Percentiles rank a stretch among this genome's conserved stretches.
These are phyloP conservation scores for Thymelicus sylvestris DNA, from an alignment of 2,888 invertebrate species.

Conservation along the genomic window DNA sequence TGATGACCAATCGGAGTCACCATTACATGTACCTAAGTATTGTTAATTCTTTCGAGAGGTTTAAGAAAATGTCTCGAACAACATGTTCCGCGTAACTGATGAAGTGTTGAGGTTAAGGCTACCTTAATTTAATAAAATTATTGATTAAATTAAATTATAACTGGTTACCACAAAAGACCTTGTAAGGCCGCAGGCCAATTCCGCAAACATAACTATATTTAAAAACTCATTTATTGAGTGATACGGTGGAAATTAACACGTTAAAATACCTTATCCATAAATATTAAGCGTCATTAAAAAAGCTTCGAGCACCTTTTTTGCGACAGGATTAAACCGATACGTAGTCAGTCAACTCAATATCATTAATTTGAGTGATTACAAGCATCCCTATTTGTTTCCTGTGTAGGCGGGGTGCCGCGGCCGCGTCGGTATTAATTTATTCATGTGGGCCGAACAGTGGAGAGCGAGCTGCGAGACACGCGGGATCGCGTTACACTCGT, in stretches of 20 bases:
- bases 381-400: conserved; percentile 38
- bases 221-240: conserved; percentile 1
- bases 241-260: not conserved
- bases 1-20: not conserved
- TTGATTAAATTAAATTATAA: conserved; percentile 10
- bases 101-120: not conserved
- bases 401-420: conserved; percentile 33
- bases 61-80: not conserved
- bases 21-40: not conserved
- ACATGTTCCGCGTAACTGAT: not conserved
- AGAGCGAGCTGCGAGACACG: conserved; percentile 54
- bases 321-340: conserved; percentile 25
- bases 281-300: conserved; percentile 11
- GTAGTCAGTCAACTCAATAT: conserved; percentile 23
- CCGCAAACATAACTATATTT: not conserved
- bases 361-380: conserved; percentile 36
- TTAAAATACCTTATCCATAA: not conserved
- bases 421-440: conserved; percentile 63
- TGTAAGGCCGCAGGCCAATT: not conserved
- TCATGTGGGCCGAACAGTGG: conserved; percentile 57
- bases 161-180: not conserved
- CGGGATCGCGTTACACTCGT: conserved; percentile 70
- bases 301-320: conserved; percentile 34
- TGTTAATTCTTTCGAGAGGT: not conserved
- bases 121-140: conserved; percentile 1